Base-by-base conservation (phyloP, 2,888 invertebrate genomes). In the Salticus scenicus region DNA sequence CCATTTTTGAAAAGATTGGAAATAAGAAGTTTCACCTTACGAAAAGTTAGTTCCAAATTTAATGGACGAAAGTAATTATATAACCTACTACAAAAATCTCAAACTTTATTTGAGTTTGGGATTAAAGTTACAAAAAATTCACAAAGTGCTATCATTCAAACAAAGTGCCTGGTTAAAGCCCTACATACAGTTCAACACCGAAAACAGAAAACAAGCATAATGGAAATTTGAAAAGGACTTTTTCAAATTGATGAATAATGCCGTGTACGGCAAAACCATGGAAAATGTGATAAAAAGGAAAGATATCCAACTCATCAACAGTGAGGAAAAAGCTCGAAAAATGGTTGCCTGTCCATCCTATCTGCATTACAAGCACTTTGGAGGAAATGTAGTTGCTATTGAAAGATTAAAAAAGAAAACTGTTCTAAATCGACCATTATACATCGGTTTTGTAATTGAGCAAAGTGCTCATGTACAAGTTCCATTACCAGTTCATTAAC, bases 381-480 rank as follows among this genome's bases (percentile, higher is more conserved):
- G 33, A 37, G 30, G 78, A 31, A 33, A 67, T 10, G n/a, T 73
- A n/a, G 63, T 66, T n/a, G 31, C 64, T 5, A 33, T 87, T 1
- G 17, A 70, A 2, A 51, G 41, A 30, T 17, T 41, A 28, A 37
- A 57, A 17, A 42, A 14, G 5, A 41, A 30, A 47, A 41, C 89
- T 8, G 30, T n/a, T n/a, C 75, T 89, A 12, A 87, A 88, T 82
- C 82, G 86, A 30, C 89, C 89, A 0, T 77, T 89, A 5, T 89
- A 89, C 74, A 79, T 88, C 1, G 90, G 88, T 14, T 85, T 88
- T 73, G 76, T 71, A 10, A 87, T 89, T 37, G 72, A 89, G 10
- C 89, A 90, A 90, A 80, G 51, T 75, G 0, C 64, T 89, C 12
- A 90, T 90, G 90, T 88, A 88, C 31, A 37, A 85, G 17, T 88